phyloP scores from a whole-genome alignment of 2,113 vertebrate species.

The Numenius arquata region DNA sequence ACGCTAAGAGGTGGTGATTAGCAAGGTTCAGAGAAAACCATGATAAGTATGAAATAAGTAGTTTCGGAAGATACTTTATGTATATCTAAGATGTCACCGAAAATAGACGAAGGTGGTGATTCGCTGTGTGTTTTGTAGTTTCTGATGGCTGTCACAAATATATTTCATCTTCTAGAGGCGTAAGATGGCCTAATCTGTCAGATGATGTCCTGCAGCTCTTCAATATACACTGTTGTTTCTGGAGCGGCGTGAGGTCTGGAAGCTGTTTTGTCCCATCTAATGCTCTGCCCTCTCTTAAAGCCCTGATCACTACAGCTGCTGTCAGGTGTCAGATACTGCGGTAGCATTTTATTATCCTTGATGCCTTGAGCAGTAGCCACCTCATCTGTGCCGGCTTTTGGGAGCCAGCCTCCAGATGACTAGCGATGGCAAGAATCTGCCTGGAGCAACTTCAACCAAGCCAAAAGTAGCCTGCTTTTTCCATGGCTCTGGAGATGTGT shows the following conservation, averaged over 20 bases:
- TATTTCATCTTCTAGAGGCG: neutral
- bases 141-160: neutral
- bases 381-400: neutral
- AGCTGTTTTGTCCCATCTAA: neutral
- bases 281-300: neutral
- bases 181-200: neutral
- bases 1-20: neutral
- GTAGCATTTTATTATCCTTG: neutral
- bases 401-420: neutral
- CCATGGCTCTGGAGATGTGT: neutral
- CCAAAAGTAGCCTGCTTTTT: neutral
- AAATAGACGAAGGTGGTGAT: neutral
- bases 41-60: neutral
- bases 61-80: neutral
- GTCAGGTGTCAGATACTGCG: neutral
- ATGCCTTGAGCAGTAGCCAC: neutral
- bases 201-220: neutral
- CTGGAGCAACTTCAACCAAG: neutral
- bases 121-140: neutral
- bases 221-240: neutral
- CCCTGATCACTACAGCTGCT: neutral
- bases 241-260: neutral
- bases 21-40: neutral
- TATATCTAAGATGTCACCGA: neutral
- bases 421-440: neutral